phyloP scores from a whole-genome alignment of 2,888 invertebrate species.

The Alviniconcha strummeri region DNA sequence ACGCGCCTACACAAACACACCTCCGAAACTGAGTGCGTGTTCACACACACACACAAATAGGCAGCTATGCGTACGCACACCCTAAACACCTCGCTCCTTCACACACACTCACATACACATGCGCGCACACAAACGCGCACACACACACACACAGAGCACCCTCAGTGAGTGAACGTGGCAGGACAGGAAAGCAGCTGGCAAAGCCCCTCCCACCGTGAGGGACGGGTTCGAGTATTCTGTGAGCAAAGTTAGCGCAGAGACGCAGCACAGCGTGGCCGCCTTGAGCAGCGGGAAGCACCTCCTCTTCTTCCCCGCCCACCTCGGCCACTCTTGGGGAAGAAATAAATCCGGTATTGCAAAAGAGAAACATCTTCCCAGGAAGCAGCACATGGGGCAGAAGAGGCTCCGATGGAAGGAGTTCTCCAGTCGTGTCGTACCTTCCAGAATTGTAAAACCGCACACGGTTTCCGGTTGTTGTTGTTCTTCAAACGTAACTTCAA shows the following conservation, averaged over 20 bases:
- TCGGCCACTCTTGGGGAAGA: background rate
- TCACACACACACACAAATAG: no score
- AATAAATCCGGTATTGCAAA: background rate
- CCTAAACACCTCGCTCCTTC: no score
- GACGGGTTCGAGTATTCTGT: no score
- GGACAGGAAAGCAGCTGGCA: background rate
- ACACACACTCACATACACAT: no score
- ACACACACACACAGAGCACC: no score
- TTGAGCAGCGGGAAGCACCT: conserved; percentile 32
- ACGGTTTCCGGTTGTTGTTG: no score
- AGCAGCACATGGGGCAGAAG: background rate
- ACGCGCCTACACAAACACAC: no score
- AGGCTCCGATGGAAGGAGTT: conserved; percentile 12
- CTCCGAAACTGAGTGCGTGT: no score
- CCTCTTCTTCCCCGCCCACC: background rate
- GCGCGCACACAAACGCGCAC: no score
- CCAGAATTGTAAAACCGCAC: conserved; percentile 10
- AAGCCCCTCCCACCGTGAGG: background rate
- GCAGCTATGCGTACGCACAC: no score
- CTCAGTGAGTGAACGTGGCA: no score
- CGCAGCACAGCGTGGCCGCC: background rate
- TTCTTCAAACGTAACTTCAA: background rate
- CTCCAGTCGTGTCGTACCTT: conserved; percentile 12
- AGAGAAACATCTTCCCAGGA: background rate
- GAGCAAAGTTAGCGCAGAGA: background rate